These are phyloP conservation scores for Pseudomyrmex gracilis DNA, from an alignment of 1,140 invertebrate species.

Conservation along the genomic window DNA sequence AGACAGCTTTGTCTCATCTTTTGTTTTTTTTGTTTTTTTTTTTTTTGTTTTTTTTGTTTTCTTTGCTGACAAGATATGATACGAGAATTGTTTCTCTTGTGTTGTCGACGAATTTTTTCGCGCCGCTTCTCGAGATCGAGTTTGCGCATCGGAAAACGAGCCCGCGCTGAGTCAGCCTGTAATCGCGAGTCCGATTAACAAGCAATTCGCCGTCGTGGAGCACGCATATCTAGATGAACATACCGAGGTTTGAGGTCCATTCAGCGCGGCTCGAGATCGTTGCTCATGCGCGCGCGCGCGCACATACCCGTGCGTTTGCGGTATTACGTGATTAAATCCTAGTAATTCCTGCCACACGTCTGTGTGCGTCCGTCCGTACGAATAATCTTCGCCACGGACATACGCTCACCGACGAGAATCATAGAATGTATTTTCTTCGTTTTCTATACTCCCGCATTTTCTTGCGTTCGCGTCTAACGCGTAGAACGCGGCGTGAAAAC, in stretches of 20 bases:
- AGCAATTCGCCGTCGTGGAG: conserved; percentile 62
- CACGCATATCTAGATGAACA: conserved; percentile 64
- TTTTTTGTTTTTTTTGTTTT: too few relatives aligned
- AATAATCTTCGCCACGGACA: conserved; percentile 58
- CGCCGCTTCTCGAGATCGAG: neutral
- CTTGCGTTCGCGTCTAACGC: neutral
- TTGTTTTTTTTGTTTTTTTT: too few relatives aligned
- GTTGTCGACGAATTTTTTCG: neutral
- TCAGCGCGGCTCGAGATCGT: conserved; percentile 39
- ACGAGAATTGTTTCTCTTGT: too few relatives aligned
- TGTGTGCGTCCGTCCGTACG: conserved; percentile 12
- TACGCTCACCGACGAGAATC: conserved; percentile 56
- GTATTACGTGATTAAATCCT: conserved; percentile 76
- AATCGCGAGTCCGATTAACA: conserved; percentile 68
- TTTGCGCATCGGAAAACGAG: conserved; percentile 25
- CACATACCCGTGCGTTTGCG: conserved; percentile 37
- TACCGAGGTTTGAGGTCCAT: conserved; percentile 64
- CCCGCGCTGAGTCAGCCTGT: conserved; percentile 39
- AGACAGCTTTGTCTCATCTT: too few relatives aligned
- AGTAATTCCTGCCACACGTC: conserved; percentile 67
- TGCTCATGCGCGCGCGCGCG: conserved; percentile 20
- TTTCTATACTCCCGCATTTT: neutral
- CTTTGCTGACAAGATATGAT: too few relatives aligned
- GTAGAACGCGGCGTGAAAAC: too few relatives aligned
- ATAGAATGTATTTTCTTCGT: conserved; percentile 37